Evolutionary conservation across 1,140 invertebrate genomes (phyloP), one percentile per base, ranked within the genome.

Genomic region (Pygmarrhopalites habei): DNA sequence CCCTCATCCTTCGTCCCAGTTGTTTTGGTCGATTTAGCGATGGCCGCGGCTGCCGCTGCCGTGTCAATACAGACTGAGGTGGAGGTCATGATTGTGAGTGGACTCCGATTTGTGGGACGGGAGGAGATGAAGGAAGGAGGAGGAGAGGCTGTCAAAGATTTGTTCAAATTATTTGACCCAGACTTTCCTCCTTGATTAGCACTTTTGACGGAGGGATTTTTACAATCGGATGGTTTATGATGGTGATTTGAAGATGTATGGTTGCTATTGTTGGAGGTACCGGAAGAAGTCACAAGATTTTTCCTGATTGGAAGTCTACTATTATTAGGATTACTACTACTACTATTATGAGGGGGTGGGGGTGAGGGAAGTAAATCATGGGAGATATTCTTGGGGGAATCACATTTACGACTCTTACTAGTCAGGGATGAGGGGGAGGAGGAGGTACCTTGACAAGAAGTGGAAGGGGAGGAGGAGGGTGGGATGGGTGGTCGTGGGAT

Each of bases 1-100:
- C 68, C 68, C 56, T 69, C 68, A 51, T 69, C 68, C 41, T 66
- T 66, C 14, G 56, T 62, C 26, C 64, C 56, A 53, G 59, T 52
- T 10, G 49, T 28, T 17, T 41, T 29, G 2, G 21, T 32, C 14
- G 49, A 21, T 15, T 35, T 14, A 10, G 30, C 1, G 10, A 23
- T 52, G 2, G 14, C 46, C 29, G 59, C 23, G 0, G 25, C 29
- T 17, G 59, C 5, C 12, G 32, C n/a, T 23, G 52, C 19, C 52
- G 39, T 53, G 44, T 32, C n/a, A 47, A 19, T n/a, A 30, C 28
- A 19, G 51, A 30, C n/a, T 32, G 60, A 47, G 52, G 29, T 1
- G 53, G 32, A 58, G 28, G 56, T 26, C 49, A 52, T 55, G 56
- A 44, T 58, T 51, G 56, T 58, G 19, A 47, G 19, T 29, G 43